A percentile compares a stretch with the other conserved stretches of the same genome.
Conservation (phyloP, 2,797 vertebrate species). For the Hybognathus amarus region DNA sequence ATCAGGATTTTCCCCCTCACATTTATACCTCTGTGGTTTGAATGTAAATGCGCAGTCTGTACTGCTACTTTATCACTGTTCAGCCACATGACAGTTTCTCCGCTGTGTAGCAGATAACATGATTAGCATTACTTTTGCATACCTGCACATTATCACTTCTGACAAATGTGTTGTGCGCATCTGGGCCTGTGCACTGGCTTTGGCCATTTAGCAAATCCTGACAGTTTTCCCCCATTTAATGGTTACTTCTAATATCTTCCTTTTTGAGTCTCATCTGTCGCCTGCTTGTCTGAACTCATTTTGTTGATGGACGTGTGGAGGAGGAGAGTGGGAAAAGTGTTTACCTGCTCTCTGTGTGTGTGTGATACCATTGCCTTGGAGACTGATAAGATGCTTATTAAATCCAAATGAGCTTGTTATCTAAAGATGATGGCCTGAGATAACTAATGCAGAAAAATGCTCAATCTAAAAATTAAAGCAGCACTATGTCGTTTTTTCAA, state of each 20-base stretch:
- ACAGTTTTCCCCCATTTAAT: slow-evolving; percentile 2
- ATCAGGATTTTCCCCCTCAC: slow-evolving; percentile 6
- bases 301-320: slow-evolving; percentile 16
- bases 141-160: slow-evolving; percentile 29
- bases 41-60: slow-evolving; percentile 41
- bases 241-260: slow-evolving; percentile 5
- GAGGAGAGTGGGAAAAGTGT: neutral
- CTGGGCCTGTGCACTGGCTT: neutral
- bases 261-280: neutral
- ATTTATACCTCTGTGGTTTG: slow-evolving; percentile 30
- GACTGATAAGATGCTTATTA: neutral
- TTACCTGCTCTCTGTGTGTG: neutral
- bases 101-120: slow-evolving; percentile 11
- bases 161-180: slow-evolving; percentile 13
- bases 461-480: neutral
- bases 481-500: too few species aligned
- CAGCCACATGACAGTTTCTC: neutral
- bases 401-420: neutral
- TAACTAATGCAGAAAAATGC: too few species aligned
- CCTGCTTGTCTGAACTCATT: slow-evolving; percentile 22
- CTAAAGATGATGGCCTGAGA: neutral
- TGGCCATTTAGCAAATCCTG: slow-evolving; percentile 4
- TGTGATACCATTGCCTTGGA: neutral
- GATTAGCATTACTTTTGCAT: slow-evolving; percentile 35
- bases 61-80: slow-evolving; percentile 35